These are phyloP conservation scores for Aulostomus chinensis DNA, from an alignment of 2,797 vertebrate genomes.

Conservation along the genomic window DNA sequence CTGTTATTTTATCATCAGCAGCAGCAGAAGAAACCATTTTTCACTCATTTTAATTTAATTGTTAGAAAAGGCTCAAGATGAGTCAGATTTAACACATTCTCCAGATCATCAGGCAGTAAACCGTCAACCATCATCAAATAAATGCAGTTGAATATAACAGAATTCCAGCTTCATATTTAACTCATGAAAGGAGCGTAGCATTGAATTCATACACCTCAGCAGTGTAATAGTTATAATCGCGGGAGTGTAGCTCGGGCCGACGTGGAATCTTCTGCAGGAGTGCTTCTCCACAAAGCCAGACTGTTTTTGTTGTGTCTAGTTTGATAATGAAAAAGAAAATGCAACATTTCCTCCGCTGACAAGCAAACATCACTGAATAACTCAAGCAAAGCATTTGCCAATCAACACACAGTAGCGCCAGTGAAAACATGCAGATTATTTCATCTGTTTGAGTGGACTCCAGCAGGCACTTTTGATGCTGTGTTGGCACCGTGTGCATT, in stretches of 20 bases:
- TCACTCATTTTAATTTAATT: no score
- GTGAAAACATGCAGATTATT: conserved; percentile 76
- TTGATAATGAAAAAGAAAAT: conserved; percentile 46
- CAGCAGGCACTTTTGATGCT: conserved; percentile 66
- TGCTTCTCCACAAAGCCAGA: conserved; percentile 39
- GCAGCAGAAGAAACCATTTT: no score
- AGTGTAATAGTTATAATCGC: conserved; percentile 9
- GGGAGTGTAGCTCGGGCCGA: conserved; percentile 13
- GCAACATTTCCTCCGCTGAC: conserved; percentile 51
- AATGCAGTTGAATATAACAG: conserved; percentile 5
- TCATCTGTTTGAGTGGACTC: conserved; percentile 72
- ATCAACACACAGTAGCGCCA: conserved; percentile 65
- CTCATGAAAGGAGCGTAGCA: conserved; percentile 7
- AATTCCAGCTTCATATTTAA: conserved; percentile 13
- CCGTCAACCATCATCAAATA: conserved; percentile 20
- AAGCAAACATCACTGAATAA: conserved; percentile 70
- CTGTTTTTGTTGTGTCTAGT: conserved; percentile 48
- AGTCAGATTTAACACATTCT: no score
- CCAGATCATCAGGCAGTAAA: conserved; percentile 10
- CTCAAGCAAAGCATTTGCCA: conserved; percentile 68
- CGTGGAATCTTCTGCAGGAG: conserved; percentile 23
- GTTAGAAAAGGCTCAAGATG: no score
- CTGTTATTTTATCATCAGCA: no score
- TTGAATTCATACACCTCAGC: conserved; percentile 5
- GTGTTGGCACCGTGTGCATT: conserved; percentile 53